Evolutionary conservation across 2,888 invertebrate genomes (phyloP).

Genomic region (Candidula unifasciata): DNA sequence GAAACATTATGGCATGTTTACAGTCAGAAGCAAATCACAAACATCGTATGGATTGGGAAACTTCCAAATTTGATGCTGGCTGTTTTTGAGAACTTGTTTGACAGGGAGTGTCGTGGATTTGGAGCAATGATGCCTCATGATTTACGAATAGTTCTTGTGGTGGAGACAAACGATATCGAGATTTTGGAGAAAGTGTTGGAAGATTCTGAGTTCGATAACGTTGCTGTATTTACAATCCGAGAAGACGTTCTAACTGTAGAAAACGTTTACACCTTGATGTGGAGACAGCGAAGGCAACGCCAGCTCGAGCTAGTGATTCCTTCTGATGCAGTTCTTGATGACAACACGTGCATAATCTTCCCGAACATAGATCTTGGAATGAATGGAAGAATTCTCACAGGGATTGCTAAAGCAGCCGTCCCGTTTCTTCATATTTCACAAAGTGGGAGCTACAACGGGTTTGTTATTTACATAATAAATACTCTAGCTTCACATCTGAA

Average conservation of each 20-base stretch:
- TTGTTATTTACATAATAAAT: neutral
- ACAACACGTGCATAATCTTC: slow-evolving; percentile 15
- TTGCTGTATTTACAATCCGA: neutral
- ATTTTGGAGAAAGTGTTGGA: neutral
- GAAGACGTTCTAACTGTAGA: neutral
- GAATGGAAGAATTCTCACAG: neutral
- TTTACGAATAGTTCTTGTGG: neutral
- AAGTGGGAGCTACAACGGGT: neutral
- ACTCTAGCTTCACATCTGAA: neutral
- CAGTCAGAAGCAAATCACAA: neutral
- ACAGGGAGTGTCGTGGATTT: neutral
- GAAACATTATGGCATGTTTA: neutral
- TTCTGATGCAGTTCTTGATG: neutral
- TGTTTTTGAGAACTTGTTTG: neutral
- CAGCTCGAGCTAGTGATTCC: neutral
- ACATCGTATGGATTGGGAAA: neutral
- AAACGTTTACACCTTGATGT: neutral
- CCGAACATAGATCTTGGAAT: neutral
- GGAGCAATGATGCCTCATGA: slow-evolving; percentile 5
- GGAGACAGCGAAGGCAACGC: neutral
- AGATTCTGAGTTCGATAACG: neutral
- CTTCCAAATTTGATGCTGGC: neutral
- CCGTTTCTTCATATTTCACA: neutral
- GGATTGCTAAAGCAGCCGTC: neutral
- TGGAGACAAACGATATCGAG: neutral